Evolutionary conservation across 2,113 vertebrate species (phyloP).

Genomic region (Ursus arctos): DNA sequence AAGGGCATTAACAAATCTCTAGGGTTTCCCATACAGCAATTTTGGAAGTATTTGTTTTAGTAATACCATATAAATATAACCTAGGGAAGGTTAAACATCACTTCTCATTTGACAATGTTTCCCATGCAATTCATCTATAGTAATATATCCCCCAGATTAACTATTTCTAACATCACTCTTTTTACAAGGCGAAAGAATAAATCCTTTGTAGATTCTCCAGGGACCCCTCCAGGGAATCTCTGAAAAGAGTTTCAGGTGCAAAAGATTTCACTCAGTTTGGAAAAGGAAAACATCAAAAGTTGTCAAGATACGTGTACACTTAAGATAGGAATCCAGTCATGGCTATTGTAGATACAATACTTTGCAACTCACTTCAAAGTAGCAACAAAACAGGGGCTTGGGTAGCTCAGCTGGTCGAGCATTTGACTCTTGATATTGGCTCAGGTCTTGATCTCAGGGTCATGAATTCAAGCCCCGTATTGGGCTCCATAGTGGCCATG

Average conservation of each 20-base stretch:
- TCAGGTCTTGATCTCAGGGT: not conserved
- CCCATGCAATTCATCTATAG: not conserved
- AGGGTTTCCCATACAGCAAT: not conserved
- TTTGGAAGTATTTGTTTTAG: not conserved
- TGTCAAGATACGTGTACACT: not conserved
- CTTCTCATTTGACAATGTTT: not conserved
- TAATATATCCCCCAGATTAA: not conserved
- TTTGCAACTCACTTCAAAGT: not conserved
- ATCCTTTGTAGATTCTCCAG: not conserved
- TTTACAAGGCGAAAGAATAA: not conserved
- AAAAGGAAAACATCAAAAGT: not conserved
- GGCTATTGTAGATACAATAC: not conserved
- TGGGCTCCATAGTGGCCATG: not conserved
- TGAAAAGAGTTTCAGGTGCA: not conserved
- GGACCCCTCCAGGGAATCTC: not conserved
- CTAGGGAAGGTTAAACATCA: not conserved
- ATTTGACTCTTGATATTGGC: not conserved
- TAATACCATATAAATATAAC: not conserved
- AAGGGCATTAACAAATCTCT: not conserved
- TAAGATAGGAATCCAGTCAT: not conserved
- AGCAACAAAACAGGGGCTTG: not conserved
- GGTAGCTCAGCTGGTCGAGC: not conserved
- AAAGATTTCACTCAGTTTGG: not conserved
- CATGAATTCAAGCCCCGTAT: not conserved
- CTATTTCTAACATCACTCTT: not conserved